A percentile compares a stretch with the other conserved stretches of the same genome.
Evolutionary conservation across 1,140 invertebrate genomes (phyloP).

Genomic region (Drosophila jambulina): DNA sequence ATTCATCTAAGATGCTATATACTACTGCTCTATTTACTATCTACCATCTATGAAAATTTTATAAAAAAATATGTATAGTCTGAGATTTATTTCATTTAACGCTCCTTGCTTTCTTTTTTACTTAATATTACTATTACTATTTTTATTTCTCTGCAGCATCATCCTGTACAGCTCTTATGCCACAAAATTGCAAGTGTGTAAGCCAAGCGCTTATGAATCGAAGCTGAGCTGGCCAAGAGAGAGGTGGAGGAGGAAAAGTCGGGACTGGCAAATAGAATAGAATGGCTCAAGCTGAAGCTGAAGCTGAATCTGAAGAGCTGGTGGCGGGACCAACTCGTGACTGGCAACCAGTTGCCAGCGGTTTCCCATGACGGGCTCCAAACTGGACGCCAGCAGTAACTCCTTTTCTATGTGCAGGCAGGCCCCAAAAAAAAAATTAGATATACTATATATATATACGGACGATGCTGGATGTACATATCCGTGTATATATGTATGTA

Average conservation of each 20-base stretch:
- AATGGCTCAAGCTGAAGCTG: constrained; percentile 21
- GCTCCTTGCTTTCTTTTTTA: neutral
- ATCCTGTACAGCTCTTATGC: constrained; percentile 43
- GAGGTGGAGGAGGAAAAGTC: neutral
- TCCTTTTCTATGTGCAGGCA: constrained; percentile 35
- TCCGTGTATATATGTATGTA: constrained; percentile 51
- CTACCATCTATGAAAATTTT: neutral
- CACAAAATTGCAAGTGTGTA: constrained; percentile 70
- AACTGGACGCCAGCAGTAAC: constrained; percentile 59
- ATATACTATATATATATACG: constrained; percentile 21
- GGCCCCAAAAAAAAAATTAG: constrained; percentile 55
- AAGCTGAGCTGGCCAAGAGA: constrained; percentile 52
- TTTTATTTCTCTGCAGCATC: constrained; percentile 6
- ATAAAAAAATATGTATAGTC: neutral
- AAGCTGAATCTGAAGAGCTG: constrained; percentile 5
- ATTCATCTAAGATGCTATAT: neutral
- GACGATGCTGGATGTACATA: constrained; percentile 22
- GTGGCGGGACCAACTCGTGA: constrained; percentile 66
- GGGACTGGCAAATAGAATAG: constrained; percentile 60
- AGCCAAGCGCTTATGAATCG: constrained; percentile 68
- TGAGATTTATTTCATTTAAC: neutral
- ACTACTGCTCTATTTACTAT: neutral
- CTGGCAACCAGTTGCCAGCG: constrained; percentile 73
- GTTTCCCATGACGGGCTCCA: constrained; percentile 58
- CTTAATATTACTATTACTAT: neutral